Conservation (phyloP, 2,797 vertebrate species). For the Poecile montanus region DNA sequence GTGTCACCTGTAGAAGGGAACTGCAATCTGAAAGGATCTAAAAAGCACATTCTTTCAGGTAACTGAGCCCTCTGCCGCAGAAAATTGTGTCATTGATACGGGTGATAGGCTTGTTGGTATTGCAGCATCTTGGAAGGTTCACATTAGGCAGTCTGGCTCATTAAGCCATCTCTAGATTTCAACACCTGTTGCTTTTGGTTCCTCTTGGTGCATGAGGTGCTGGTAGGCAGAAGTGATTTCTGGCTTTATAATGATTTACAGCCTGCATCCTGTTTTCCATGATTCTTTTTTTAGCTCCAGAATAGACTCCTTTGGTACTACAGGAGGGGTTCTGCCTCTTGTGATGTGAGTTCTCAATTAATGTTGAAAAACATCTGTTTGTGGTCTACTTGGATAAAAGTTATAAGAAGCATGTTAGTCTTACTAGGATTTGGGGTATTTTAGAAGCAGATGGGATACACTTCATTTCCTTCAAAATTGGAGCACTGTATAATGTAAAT, state of each 20-base stretch:
- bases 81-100: background rate
- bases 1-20: slow-evolving; percentile 42
- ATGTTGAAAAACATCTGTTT: background rate
- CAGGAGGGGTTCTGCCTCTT: background rate
- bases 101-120: background rate
- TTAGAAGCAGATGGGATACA: slow-evolving; percentile 8
- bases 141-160: background rate
- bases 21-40: slow-evolving; percentile 51
- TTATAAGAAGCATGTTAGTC: background rate
- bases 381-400: background rate
- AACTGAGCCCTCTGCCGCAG: background rate
- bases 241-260: background rate
- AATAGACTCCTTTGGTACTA: background rate
- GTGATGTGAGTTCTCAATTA: background rate
- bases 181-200: background rate
- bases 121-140: background rate
- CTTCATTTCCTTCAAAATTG: background rate
- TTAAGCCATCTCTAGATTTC: background rate
- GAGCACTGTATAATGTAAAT: background rate
- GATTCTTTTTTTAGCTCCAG: background rate
- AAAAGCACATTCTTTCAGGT: slow-evolving; percentile 60
- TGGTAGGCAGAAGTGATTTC: background rate
- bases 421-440: background rate
- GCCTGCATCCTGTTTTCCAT: background rate
- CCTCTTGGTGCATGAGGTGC: background rate